phyloP scores from a whole-genome alignment of 2,113 vertebrate species.

The Indicator indicator region DNA sequence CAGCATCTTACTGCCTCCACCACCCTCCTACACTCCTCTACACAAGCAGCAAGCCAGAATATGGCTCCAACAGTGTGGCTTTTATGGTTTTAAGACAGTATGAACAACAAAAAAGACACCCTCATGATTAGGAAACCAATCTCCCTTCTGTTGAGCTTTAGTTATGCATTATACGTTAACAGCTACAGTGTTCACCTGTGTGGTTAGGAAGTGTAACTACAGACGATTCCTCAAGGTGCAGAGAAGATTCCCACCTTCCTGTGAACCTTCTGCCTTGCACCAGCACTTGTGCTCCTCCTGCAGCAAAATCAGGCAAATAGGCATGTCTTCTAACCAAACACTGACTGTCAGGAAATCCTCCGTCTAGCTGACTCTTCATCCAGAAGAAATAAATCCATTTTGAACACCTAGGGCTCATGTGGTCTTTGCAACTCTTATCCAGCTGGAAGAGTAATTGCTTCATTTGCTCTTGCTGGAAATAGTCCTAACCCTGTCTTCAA shows the following conservation, averaged over 20 bases:
- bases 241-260: not conserved
- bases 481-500: not conserved
- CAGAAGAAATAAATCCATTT: not conserved
- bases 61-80: not conserved
- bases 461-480: not conserved
- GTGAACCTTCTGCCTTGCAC: not conserved
- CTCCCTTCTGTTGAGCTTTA: not conserved
- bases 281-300: fast-evolving
- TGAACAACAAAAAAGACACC: not conserved
- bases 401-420: not conserved
- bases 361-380: not conserved
- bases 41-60: not conserved
- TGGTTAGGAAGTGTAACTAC: not conserved
- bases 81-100: not conserved
- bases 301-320: not conserved
- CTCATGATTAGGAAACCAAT: not conserved
- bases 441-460: not conserved
- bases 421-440: not conserved
- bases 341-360: not conserved
- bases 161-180: not conserved
- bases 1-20: not conserved
- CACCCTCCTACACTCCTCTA: not conserved
- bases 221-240: not conserved
- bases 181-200: not conserved
- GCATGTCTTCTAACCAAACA: not conserved